Conservation (phyloP, 2,888 invertebrate genomes). For the Gortyna flavago region DNA sequence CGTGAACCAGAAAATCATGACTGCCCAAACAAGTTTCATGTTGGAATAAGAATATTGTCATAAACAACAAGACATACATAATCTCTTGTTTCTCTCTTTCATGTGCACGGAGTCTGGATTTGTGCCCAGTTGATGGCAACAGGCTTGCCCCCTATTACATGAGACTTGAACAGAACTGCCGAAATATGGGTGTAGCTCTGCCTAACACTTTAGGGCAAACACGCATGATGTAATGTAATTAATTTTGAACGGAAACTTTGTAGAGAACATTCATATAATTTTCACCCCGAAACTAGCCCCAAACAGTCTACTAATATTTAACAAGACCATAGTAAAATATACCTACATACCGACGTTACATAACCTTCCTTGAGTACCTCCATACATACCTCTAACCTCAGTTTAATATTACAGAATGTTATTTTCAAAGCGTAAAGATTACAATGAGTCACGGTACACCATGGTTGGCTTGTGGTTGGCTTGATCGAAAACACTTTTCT, state of each 20-base stretch:
- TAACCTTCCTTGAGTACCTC: conserved; percentile 14
- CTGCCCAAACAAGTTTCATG: not conserved
- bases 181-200: not conserved
- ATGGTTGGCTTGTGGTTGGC: conserved; percentile 26
- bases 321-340: not conserved
- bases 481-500: conserved; percentile 55
- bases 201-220: not conserved
- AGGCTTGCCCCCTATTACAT: not conserved
- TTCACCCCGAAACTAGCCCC: not conserved
- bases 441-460: conserved; percentile 49
- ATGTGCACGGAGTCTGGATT: not conserved
- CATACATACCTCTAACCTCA: conserved; percentile 11
- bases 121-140: not conserved
- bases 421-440: conserved; percentile 55
- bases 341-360: conserved; percentile 3
- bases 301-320: not conserved
- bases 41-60: not conserved
- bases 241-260: not conserved
- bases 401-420: conserved; percentile 56
- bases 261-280: not conserved
- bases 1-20: not conserved
- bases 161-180: not conserved
- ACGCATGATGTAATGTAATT: not conserved
- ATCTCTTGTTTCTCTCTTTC: not conserved
- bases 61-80: not conserved